phyloP scores from a whole-genome alignment of 1,140 invertebrate genomes.

The Cyclargus thomasi region DNA sequence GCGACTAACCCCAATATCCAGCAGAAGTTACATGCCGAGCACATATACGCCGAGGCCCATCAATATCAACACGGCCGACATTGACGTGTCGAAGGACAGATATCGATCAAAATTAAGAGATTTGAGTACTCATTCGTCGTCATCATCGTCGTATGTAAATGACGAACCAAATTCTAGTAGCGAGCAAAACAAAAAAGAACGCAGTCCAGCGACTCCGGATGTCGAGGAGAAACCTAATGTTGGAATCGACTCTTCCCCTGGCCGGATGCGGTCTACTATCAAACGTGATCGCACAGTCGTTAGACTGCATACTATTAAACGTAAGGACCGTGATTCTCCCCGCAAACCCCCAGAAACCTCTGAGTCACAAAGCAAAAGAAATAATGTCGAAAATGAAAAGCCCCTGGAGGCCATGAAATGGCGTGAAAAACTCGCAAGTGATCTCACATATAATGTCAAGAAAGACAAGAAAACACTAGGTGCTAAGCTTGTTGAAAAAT shows the following conservation, averaged over 20 bases:
- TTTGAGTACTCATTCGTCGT: constrained; percentile 17
- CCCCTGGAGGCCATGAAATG: constrained; percentile 60
- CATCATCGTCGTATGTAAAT: constrained; percentile 23
- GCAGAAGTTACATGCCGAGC: constrained; percentile 53
- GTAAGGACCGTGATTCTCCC: constrained; percentile 75
- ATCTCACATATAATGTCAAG: constrained; percentile 68
- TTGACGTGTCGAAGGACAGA: constrained; percentile 83
- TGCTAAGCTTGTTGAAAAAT: constrained; percentile 84
- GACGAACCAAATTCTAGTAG: constrained; percentile 29
- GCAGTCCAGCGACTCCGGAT: constrained; percentile 49
- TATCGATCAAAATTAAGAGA: constrained; percentile 61
- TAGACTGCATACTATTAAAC: constrained; percentile 79
- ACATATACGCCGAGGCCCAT: constrained; percentile 77
- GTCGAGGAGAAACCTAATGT: constrained; percentile 62
- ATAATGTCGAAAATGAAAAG: constrained; percentile 29
- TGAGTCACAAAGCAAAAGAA: constrained; percentile 20
- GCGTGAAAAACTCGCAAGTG: constrained; percentile 78
- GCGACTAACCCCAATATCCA: constrained; percentile 48
- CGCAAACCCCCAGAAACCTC: constrained; percentile 43
- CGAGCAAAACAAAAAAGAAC: constrained; percentile 35
- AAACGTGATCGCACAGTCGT: constrained; percentile 82
- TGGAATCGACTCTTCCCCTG: constrained; percentile 58
- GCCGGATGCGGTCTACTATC: constrained; percentile 75
- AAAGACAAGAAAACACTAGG: constrained; percentile 80
- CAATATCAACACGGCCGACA: constrained; percentile 86